Conservation (phyloP, 1,140 invertebrate genomes). For the Drosophila baimaii region DNA sequence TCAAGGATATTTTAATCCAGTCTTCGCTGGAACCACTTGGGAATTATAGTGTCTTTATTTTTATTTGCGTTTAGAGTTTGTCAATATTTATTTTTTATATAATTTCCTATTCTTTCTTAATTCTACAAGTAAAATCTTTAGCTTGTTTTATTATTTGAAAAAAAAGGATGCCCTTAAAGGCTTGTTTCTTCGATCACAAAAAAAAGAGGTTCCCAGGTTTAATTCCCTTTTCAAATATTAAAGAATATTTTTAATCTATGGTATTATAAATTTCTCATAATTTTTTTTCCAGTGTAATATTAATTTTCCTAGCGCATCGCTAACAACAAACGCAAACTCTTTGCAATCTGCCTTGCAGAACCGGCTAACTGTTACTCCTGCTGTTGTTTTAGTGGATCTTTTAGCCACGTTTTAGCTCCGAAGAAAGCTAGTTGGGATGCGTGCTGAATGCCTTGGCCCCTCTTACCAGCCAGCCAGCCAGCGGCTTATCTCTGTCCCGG, state of each 20-base stretch:
- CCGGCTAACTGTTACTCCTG: constrained; percentile 69
- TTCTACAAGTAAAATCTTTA: no score
- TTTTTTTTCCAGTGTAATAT: constrained; percentile 20
- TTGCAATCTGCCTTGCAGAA: constrained; percentile 69
- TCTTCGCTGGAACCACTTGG: no score
- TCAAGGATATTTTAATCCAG: no score
- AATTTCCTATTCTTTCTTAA: no score
- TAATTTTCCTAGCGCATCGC: constrained; percentile 62
- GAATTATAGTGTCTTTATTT: no score
- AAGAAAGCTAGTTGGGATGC: constrained; percentile 45
- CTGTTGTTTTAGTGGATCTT: constrained; percentile 39
- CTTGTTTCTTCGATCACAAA: no score
- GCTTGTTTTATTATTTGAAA: no score
- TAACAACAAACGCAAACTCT: constrained; percentile 36
- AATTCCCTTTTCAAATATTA: background rate
- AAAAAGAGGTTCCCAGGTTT: no score
- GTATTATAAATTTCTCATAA: no score
- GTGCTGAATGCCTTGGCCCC: constrained; percentile 49
- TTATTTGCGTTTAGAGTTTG: no score
- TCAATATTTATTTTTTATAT: no score
- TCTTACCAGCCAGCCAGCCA: constrained; percentile 16
- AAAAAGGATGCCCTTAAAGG: no score
- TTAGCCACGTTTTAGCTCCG: constrained; percentile 20
- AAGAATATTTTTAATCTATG: background rate
- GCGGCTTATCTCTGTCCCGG: constrained; percentile 34